phyloP scores from a whole-genome alignment of 1,140 invertebrate genomes.

The Apis cerana region DNA sequence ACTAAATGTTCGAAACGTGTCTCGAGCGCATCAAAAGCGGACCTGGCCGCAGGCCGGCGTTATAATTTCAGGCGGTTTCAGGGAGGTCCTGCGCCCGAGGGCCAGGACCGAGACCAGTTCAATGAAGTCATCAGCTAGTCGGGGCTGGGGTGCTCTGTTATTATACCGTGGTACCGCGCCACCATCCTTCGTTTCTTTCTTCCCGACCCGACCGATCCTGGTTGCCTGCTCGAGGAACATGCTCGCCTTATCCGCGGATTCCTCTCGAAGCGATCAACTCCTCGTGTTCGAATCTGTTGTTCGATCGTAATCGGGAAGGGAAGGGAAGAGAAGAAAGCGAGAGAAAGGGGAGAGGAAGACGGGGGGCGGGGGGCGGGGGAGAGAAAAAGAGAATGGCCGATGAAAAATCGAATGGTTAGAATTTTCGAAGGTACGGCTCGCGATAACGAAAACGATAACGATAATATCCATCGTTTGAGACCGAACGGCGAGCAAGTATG shows the following conservation, averaged over 20 bases:
- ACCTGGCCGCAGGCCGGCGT: conserved; percentile 72
- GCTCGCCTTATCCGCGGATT: conserved; percentile 33
- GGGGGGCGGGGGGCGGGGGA: too few relatives aligned
- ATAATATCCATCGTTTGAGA: background rate
- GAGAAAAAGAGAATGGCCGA: background rate
- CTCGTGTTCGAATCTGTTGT: background rate
- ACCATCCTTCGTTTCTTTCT: conserved; percentile 65
- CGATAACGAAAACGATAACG: conserved; percentile 54
- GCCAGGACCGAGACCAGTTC: conserved; percentile 70
- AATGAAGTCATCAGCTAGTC: conserved; percentile 81
- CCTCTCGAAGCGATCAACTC: background rate
- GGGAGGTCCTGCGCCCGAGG: conserved; percentile 77
- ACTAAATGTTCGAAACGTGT: conserved; percentile 71
- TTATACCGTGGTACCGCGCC: conserved; percentile 79
- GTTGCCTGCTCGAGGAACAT: background rate
- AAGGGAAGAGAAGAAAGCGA: background rate
- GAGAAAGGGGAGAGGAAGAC: too few relatives aligned
- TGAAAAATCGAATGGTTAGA: background rate
- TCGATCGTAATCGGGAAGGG: too few relatives aligned
- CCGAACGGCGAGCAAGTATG: conserved; percentile 34
- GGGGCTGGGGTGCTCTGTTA: conserved; percentile 77
- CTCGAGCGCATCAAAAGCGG: conserved; percentile 76
- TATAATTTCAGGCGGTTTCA: conserved; percentile 82
- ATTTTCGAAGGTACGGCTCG: background rate
- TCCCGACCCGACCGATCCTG: conserved; percentile 26